Evolutionary conservation across 2,113 vertebrate species (phyloP).

Genomic region (Brachionichthys hirsutus): DNA sequence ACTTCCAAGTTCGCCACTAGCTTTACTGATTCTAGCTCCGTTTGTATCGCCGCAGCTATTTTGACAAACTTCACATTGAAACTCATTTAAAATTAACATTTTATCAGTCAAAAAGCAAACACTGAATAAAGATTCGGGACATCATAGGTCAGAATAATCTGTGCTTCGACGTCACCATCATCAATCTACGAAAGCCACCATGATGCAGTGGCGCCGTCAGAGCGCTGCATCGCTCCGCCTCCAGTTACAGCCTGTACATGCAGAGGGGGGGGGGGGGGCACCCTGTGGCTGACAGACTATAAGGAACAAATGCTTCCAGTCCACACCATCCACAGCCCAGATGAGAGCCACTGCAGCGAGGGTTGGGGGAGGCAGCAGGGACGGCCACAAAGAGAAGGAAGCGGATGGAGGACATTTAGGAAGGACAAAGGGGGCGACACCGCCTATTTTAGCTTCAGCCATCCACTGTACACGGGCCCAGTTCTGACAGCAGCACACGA

Average conservation of each 20-base stretch:
- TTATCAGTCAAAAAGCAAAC: too few relatives aligned
- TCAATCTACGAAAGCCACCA: conserved; percentile 11
- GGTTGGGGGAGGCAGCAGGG: not conserved
- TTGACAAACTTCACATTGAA: too few relatives aligned
- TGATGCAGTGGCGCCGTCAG: conserved; percentile 45
- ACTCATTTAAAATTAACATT: too few relatives aligned
- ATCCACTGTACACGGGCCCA: conserved; percentile 52
- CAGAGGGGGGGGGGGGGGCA: conserved; percentile 59
- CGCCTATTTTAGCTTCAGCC: conserved; percentile 25
- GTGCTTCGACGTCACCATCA: too few relatives aligned
- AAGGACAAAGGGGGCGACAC: conserved; percentile 43
- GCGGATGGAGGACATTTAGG: conserved; percentile 40
- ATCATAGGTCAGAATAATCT: too few relatives aligned
- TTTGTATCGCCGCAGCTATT: too few relatives aligned
- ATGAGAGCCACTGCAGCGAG: conserved; percentile 16
- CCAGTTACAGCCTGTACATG: conserved; percentile 43
- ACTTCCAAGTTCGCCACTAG: too few relatives aligned
- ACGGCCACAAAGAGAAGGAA: conserved; percentile 2
- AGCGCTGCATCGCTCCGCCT: conserved; percentile 48
- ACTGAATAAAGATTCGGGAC: too few relatives aligned
- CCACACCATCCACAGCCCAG: conserved; percentile 15
- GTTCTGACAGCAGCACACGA: conserved; percentile 54
- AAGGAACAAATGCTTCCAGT: conserved; percentile 11
- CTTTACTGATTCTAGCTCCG: too few relatives aligned
- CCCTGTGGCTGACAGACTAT: conserved; percentile 54